Evolutionary conservation across 2,797 vertebrate species (phyloP), one percentile per base, ranked within the genome.

Genomic region (Melanotaenia boesemani): DNA sequence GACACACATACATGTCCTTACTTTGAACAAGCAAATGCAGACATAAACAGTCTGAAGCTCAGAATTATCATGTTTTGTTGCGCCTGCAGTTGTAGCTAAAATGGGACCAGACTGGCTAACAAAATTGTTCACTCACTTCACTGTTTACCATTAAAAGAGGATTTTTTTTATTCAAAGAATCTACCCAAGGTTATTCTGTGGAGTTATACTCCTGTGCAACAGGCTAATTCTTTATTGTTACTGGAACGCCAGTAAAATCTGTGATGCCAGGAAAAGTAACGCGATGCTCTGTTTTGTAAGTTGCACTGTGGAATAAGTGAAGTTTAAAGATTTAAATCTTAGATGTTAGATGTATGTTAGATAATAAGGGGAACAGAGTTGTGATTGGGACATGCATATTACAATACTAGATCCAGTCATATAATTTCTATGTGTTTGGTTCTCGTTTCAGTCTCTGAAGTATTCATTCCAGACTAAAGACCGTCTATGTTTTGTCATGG

Each of bases 401-500:
- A 20, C 22, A 22, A 30, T 30, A 30, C 30, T 30, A 30, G 30
- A 30, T 52, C 2, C 13, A 5, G 24, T 34, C 26, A 10, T 28
- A 6, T 57, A 28, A 26, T 8, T 57, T 48, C 24, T 66, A 24
- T 79, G 16, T 79, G 69, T 73, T 77, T 80, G 61, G 74, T 86
- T 95, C 88, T 88, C 83, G 80, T 96, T 96, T 92, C 95, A 99
- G 97, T 98, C 97, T 80, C 94, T 99, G 95, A 99, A 98, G 95
- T 98, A 99, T 90, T 98, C 97, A 81, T 99, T 99, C 96, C 97
- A 99, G 94, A 99, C 97, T 88, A 99, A 99, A 95, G 97, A 99
- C 91, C 97, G 97, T 78, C 96, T 99, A 84, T 99, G 97, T 95
- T 98, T 99, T 85, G 97, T 98, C 90, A 99, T 99, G 97, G 97